A percentile compares a stretch with the other conserved stretches of the same genome.
These are phyloP conservation scores for Antechinus flavipes DNA, from an alignment of 2,113 vertebrate genomes.

Conservation along the genomic window DNA sequence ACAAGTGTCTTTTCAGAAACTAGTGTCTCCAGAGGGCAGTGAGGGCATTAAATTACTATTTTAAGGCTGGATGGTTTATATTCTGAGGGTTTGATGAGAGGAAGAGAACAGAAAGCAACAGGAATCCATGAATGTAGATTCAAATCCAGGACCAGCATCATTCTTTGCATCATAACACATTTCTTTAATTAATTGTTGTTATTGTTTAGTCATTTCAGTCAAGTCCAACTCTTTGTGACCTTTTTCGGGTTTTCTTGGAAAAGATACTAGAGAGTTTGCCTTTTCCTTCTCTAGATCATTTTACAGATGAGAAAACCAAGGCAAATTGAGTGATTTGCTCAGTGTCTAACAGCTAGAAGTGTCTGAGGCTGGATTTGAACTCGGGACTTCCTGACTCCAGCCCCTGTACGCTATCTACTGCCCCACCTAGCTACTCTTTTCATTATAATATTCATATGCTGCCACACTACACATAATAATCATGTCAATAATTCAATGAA, in stretches of 20 bases:
- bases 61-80: neutral
- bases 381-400: neutral
- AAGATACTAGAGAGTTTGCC: neutral
- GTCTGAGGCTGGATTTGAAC: neutral
- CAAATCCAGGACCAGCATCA: too few relatives aligned
- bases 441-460: neutral
- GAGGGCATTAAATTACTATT: too few relatives aligned
- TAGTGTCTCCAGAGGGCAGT: too few relatives aligned
- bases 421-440: neutral
- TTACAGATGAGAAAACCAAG: neutral
- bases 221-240: neutral
- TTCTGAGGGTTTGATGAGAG: neutral
- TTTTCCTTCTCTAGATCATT: neutral
- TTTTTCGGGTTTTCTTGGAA: neutral
- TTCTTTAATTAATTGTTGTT: too few relatives aligned
- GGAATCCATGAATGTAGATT: neutral
- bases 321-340: neutral
- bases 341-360: neutral
- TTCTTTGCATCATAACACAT: too few relatives aligned
- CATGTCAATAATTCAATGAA: neutral
- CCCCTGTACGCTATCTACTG: neutral
- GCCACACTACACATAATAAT: neutral
- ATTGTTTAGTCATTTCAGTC: neutral
- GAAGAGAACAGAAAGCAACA: neutral
- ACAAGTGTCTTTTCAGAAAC: too few relatives aligned